Conservation (phyloP, 2,888 invertebrate genomes). For the Oeneis ivallda region DNA sequence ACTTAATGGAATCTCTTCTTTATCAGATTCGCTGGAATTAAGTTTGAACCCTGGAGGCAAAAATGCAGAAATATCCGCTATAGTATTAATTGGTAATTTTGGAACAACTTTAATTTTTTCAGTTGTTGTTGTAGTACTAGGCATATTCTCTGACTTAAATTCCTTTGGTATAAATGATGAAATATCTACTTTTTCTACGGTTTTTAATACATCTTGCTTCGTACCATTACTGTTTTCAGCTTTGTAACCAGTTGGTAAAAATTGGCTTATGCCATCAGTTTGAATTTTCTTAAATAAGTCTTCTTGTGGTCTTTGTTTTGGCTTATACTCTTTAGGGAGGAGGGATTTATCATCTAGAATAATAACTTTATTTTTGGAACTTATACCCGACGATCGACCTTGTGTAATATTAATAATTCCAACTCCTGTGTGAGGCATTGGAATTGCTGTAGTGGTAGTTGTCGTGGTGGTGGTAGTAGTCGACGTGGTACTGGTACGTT, state of each 20-base stretch:
- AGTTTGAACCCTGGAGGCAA: constrained; percentile 83
- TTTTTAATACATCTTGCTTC: constrained; percentile 57
- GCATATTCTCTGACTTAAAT: constrained; percentile 70
- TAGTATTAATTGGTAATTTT: constrained; percentile 53
- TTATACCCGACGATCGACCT: constrained; percentile 77
- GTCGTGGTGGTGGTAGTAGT: constrained; percentile 53
- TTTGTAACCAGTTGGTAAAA: constrained; percentile 86
- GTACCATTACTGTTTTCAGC: constrained; percentile 53
- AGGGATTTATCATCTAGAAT: constrained; percentile 80
- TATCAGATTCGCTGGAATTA: constrained; percentile 53
- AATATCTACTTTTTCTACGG: constrained; percentile 71
- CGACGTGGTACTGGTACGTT: constrained; percentile 75
- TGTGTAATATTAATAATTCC: constrained; percentile 66
- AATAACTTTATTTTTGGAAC: constrained; percentile 81
- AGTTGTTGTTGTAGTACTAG: constrained; percentile 52
- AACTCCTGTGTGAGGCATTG: constrained; percentile 47
- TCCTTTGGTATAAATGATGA: constrained; percentile 84
- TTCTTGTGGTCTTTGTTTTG: constrained; percentile 66
- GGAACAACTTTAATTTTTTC: constrained; percentile 53
- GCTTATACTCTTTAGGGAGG: constrained; percentile 80
- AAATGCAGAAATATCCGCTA: constrained; percentile 82
- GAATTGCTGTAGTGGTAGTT: constrained; percentile 48
- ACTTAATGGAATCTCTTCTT: constrained; percentile 46
- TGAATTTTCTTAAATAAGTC: constrained; percentile 73
- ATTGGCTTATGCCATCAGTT: constrained; percentile 81